Evolutionary conservation across 2,888 invertebrate species (phyloP), one percentile per base, ranked within the genome.

Genomic region (Lottia scabra): DNA sequence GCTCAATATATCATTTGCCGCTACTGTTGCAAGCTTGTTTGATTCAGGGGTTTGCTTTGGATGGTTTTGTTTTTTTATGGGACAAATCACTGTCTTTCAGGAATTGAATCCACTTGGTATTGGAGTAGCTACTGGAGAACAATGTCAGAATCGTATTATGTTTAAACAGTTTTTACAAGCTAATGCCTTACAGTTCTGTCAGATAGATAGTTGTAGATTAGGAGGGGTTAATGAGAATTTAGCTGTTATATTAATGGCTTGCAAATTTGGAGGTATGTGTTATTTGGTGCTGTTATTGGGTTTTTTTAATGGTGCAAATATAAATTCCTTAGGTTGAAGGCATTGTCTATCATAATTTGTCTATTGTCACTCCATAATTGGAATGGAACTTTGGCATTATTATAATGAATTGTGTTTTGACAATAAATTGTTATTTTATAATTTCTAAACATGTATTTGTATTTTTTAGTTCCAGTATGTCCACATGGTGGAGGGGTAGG

Each of bases 401-500:
- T 30, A 30, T 4, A 4, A 30, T 30, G 30, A 5, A 30, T 38
- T 38, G 10, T 38, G 38, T 38, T 38, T 8, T 38, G 38, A 38
- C 38, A 8, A 38, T 4, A 5, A 1, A 2, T 8, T 8, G 8
- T 2, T 38, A 38, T 5, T 5, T 38, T 38, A 1, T 23, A 56
- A 4, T 23, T 10, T 23, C 12, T 19, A n/a, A n/a, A n/a, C n/a
- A n/a, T 56, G 19, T n/a, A 10, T 23, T 12, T 23, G 13, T 56
- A 27, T 74, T 88, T 91, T 27, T 19, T 89, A 96, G 96, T 96
- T 19, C 95, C 95, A 84, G 95, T 97, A 1, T 96, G 96, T 87
- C 97, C 97, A 0, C 97, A 97, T 91, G 96, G 96, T 74, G 97
- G 97, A n/a, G 97, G 97, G 10, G 94, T 97, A 13, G 97, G 96